Conservation (phyloP, 2,113 vertebrate species). For the Petrocephalus microphthalmus region DNA sequence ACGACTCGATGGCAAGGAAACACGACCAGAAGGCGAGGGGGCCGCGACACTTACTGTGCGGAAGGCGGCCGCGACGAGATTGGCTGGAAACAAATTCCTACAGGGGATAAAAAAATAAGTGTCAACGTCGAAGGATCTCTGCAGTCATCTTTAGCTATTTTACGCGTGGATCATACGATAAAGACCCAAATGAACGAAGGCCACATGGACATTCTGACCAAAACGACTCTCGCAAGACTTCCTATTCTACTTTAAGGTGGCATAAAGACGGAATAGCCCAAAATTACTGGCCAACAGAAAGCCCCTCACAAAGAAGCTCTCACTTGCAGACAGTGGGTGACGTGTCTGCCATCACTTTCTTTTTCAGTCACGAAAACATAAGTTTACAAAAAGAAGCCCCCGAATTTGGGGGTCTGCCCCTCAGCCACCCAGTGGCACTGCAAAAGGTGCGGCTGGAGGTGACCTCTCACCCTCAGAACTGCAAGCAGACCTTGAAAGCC, state of each 20-base stretch:
- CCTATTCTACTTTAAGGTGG: not conserved
- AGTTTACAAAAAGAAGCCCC: not conserved
- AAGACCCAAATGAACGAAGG: slow-evolving; percentile 3
- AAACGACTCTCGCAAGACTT: not conserved
- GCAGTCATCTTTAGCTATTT: not conserved
- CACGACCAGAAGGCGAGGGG: not conserved
- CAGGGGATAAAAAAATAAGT: slow-evolving; percentile 32
- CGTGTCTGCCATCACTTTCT: not conserved
- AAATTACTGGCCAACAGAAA: not conserved
- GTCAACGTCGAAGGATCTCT: not conserved
- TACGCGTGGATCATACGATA: not conserved
- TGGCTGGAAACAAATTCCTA: slow-evolving; percentile 93
- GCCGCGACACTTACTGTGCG: slow-evolving; percentile 72
- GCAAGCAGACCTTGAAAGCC: not conserved
- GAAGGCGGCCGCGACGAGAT: slow-evolving; percentile 87
- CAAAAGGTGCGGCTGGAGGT: not conserved
- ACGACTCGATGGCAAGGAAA: not conserved
- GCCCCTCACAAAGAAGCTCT: not conserved
- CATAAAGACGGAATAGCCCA: not conserved
- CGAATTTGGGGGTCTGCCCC: not conserved
- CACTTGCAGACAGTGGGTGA: not conserved
- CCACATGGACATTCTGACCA: not conserved
- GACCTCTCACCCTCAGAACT: not conserved
- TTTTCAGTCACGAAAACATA: not conserved
- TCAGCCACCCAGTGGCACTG: not conserved